Evolutionary conservation across 2,113 vertebrate species (phyloP).

Genomic region (Micronycteris hirsuta): DNA sequence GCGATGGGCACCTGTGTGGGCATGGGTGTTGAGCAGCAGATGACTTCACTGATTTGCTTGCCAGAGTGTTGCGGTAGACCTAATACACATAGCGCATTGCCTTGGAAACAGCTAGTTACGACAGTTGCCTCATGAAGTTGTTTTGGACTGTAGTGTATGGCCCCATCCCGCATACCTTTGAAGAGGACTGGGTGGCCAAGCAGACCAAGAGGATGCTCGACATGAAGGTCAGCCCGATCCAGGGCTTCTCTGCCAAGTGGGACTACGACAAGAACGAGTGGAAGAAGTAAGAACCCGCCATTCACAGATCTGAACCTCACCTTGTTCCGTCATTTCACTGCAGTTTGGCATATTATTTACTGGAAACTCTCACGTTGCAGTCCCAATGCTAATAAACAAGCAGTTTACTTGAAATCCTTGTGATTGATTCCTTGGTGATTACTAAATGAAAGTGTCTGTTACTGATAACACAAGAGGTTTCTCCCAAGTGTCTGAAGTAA

Average conservation of each 20-base stretch:
- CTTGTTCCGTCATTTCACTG: conserved; percentile 54
- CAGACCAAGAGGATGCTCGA: conserved; percentile 94
- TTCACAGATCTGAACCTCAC: neutral
- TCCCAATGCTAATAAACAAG: conserved; percentile 86
- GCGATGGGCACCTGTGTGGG: accelerated
- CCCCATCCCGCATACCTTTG: conserved; percentile 88
- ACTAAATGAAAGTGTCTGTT: neutral
- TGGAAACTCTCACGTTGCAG: conserved; percentile 82
- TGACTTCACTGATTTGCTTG: neutral
- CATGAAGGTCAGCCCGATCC: conserved; percentile 90
- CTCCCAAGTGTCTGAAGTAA: neutral
- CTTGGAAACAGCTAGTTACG: neutral
- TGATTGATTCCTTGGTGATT: neutral
- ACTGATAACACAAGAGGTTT: neutral
- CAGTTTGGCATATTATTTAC: conserved; percentile 78
- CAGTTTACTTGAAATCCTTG: conserved; percentile 68
- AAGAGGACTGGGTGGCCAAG: conserved; percentile 83
- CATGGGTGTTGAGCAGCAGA: neutral
- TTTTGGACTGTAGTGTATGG: conserved; percentile 84
- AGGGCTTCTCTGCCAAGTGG: conserved; percentile 91
- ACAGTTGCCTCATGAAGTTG: neutral
- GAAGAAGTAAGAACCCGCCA: conserved; percentile 89
- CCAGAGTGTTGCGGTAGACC: neutral
- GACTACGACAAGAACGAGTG: conserved; percentile 95
- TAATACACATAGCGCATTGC: accelerated